phyloP scores from a whole-genome alignment of 1,140 invertebrate genomes.

The Heliconius himera region DNA sequence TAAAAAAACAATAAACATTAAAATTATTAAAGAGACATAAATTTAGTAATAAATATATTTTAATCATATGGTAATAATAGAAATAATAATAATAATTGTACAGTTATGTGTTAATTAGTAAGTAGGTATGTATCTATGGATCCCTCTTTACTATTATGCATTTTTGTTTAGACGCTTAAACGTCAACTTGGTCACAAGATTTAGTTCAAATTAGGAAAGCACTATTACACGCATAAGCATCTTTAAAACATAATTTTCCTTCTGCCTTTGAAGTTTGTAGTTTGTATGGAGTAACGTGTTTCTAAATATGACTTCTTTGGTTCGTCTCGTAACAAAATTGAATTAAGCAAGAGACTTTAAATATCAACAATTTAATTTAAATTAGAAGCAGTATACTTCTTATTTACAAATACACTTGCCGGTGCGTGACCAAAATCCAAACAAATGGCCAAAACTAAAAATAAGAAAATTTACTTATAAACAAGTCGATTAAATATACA shows the following conservation, averaged over 20 bases:
- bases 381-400: background rate
- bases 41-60: too few species aligned
- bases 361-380: conserved; percentile 18
- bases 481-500: background rate
- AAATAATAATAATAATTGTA: too few species aligned
- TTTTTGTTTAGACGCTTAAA: background rate
- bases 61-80: too few species aligned
- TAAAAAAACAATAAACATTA: too few species aligned
- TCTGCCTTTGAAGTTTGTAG: background rate
- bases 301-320: background rate
- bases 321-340: background rate
- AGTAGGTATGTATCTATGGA: background rate
- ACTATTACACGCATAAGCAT: background rate
- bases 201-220: background rate
- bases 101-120: background rate
- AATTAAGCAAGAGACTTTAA: background rate
- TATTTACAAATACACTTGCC: conserved; percentile 16
- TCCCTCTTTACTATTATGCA: background rate
- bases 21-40: too few species aligned
- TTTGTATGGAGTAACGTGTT: background rate
- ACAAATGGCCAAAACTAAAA: background rate
- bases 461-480: background rate
- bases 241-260: background rate
- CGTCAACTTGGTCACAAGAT: background rate
- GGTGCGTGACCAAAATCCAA: conserved; percentile 28